Evolutionary conservation across 2,888 invertebrate species (phyloP), one percentile per base, ranked within the genome.

Genomic region (Dendrolimus houi): DNA sequence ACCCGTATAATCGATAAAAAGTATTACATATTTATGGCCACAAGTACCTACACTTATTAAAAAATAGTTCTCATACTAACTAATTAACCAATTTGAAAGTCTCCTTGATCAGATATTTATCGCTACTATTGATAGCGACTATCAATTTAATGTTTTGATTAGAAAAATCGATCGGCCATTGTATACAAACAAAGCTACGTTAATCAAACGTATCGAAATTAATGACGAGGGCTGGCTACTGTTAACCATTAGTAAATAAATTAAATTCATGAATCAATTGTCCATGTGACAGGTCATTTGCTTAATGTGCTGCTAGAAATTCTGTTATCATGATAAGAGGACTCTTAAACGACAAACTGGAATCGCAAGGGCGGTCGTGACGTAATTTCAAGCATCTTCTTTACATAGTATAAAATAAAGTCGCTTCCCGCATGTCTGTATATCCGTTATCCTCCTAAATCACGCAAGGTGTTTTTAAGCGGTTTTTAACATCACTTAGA

Each of bases 251-350:
- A 66, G 62, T 71, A 69, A 71, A 67, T 67, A 74, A 79, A 80
- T 78, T 77, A 74, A 74, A 78, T 76, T 75, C 78, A 79, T 74
- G 74, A 78, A 79, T 78, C 80, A 77, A 81, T 80, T 79, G 79
- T 77, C 71, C 66, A 66, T 67, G 62, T 81, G 86, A 83, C 85
- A 85, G 81, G 71, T 79, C 77, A 83, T 85, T 85, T 79, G 79
- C 77, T 81, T 72, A 76, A 72, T 73, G 68, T 67, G 66, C 68
- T 68, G 64, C 64, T 67, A 60, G 65, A 47, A 47, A 47, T 59
- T 60, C 56, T 64, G 59, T 65, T 71, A 77, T 78, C 73, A 72
- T 69, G 72, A 75, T 78, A 71, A 71, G 61, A 66, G 68, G 12
- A 47, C 12, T 9, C 47, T 9, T 47, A 47, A 7, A 47, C 47